Evolutionary conservation across 1,140 invertebrate species (phyloP).

Genomic region (Camponotus vicinus): DNA sequence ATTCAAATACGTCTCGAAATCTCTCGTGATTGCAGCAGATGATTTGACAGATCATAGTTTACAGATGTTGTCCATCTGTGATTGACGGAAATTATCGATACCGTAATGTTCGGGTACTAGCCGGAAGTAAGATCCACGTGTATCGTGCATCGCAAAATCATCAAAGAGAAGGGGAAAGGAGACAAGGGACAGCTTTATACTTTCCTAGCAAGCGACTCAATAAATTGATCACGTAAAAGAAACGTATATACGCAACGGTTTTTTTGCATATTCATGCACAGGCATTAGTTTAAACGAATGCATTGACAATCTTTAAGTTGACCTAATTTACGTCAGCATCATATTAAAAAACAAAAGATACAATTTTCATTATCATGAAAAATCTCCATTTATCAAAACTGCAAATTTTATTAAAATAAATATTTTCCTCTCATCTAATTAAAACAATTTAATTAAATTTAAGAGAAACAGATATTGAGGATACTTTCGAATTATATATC

Average conservation of each 20-base stretch:
- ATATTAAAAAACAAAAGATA: background rate
- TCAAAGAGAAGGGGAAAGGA: conserved; percentile 44
- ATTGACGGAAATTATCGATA: conserved; percentile 82
- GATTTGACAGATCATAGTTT: conserved; percentile 15
- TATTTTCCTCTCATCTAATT: conserved; percentile 1
- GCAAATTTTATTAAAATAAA: background rate
- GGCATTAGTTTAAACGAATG: conserved; percentile 62
- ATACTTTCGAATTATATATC: background rate
- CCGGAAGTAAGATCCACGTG: conserved; percentile 78
- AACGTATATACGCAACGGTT: conserved; percentile 69
- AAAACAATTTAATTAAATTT: background rate
- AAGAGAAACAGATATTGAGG: background rate
- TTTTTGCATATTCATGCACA: conserved; percentile 67
- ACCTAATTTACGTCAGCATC: conserved; percentile 16
- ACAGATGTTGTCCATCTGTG: conserved; percentile 48
- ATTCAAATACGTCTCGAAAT: background rate
- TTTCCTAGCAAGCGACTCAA: conserved; percentile 73
- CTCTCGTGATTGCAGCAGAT: background rate
- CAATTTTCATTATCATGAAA: background rate
- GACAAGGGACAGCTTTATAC: conserved; percentile 52
- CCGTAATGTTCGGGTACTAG: conserved; percentile 80
- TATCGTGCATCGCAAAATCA: conserved; percentile 75
- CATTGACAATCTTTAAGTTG: conserved; percentile 1
- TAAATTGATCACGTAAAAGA: conserved; percentile 78
- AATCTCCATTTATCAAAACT: background rate